Base-by-base conservation (phyloP, 2,888 invertebrate species). In the Pterobdella sp. region DNA sequence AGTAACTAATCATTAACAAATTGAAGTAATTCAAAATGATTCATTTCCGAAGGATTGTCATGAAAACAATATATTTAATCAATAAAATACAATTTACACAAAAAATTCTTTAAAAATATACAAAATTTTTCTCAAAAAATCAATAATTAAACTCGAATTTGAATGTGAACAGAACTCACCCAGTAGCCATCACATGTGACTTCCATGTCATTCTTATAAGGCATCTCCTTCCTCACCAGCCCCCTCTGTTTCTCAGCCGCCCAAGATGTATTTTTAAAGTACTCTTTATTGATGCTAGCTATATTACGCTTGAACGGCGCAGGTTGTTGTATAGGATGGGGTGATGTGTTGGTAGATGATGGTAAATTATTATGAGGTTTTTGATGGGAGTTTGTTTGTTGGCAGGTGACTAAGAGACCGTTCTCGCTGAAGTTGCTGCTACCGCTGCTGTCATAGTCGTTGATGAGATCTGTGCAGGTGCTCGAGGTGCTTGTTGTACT, bases 401-500 rank as follows among this genome's bases (percentile, higher is more conserved):
- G 14, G 26, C n/a, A 65, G 4, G 34, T 31, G 32, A 42, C 36
- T 18, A 69, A 31, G 18, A 63, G 14, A 14, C 71, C 60, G 35
- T 71, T 56, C 26, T 71, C 71, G 31, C 71, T 71, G 63, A 71
- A 63, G 71, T 71, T 71, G 37, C 71, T 71, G 36, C 71, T 71
- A 22, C 71, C 63, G 26, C 71, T 71, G 63, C 63, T 63, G 29
- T 71, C 71, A 22, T 71, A 56, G 22, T 63, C 71, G 1, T 14
- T 32, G 60, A 56, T 35, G 65, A 29, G 14, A 14, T 32, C 65
- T 7, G 3, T 35, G 14, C 18, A 22, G 14, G 71, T 34, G 2
- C 29, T 14, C 0, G 63, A 7, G n/a, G 32, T 35, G 0, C 1
- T 26, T 34, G 18, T 52, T 2, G 36, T 31, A 10, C 31, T n/a